Percentiles rank a stretch among this genome's conserved stretches.
Conservation (phyloP, 2,888 invertebrate species). For the Serripes groenlandicus region DNA sequence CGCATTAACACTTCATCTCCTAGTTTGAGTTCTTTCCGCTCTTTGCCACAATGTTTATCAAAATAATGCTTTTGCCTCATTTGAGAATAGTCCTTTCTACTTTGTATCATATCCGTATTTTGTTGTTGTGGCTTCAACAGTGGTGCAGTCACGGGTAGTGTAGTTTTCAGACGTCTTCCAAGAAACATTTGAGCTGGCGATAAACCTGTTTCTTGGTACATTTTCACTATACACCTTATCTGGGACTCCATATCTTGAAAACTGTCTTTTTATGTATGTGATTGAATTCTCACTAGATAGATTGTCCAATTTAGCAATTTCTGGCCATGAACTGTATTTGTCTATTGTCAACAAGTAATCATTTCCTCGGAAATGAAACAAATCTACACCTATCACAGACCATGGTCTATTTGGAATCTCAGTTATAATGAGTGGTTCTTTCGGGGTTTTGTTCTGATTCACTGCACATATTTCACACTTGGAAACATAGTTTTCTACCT, state of each 20-base stretch:
- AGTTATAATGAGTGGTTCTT: constrained; percentile 30
- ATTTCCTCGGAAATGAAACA: constrained; percentile 36
- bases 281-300: constrained; percentile 20
- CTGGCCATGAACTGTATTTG: constrained; percentile 52
- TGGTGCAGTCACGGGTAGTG: too few relatives aligned
- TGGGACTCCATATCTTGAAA: constrained; percentile 22
- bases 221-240: constrained; percentile 38
- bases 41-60: too few relatives aligned
- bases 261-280: constrained; percentile 40
- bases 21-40: too few relatives aligned
- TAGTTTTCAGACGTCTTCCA: too few relatives aligned
- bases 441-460: constrained; percentile 30
- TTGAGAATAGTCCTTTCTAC: too few relatives aligned
- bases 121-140: too few relatives aligned
- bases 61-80: too few relatives aligned
- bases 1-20: too few relatives aligned
- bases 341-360: constrained; percentile 41
- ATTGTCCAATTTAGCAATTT: constrained; percentile 46
- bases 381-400: constrained; percentile 32
- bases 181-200: constrained; percentile 38
- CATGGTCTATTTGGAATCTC: constrained; percentile 38
- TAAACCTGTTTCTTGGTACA: constrained; percentile 37
- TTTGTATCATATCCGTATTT: too few relatives aligned
- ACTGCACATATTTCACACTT: constrained; percentile 37
- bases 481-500: constrained; percentile 29